These are phyloP conservation scores for Hystrix cristata DNA, from an alignment of 2,113 vertebrate genomes.

Conservation along the genomic window DNA sequence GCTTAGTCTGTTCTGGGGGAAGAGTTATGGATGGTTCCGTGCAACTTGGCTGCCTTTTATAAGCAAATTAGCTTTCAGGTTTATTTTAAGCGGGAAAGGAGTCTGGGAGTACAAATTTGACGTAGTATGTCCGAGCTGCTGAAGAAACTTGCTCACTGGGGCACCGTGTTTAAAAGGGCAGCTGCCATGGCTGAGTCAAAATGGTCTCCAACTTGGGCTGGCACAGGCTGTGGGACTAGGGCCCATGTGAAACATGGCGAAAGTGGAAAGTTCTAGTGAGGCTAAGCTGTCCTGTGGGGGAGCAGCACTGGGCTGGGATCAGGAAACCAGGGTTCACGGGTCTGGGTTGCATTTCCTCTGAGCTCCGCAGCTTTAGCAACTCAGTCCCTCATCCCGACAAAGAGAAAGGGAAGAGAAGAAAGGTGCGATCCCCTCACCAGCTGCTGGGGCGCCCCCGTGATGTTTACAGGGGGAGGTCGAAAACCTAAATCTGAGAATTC, in stretches of 20 bases:
- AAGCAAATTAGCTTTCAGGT: neutral
- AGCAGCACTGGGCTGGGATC: too few species aligned
- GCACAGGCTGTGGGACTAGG: neutral
- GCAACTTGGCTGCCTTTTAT: neutral
- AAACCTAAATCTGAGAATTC: neutral
- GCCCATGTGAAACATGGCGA: neutral
- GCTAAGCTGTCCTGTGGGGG: too few species aligned
- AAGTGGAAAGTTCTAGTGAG: neutral
- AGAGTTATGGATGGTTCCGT: neutral
- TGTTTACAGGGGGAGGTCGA: neutral
- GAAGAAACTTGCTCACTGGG: neutral
- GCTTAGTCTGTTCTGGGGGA: neutral
- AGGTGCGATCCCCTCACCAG: too few species aligned
- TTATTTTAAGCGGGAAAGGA: constrained; percentile 46
- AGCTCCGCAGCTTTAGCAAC: neutral
- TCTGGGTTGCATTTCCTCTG: neutral
- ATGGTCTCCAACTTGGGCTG: neutral
- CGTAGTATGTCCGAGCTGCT: neutral
- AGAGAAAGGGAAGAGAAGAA: neutral
- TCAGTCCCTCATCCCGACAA: neutral
- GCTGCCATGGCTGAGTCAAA: neutral
- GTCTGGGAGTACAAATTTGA: neutral
- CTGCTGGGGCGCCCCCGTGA: neutral
- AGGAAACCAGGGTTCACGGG: neutral
- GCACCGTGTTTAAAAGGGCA: neutral